Base-by-base conservation (phyloP, 2,888 invertebrate species). In the Parnassius glacialis region DNA sequence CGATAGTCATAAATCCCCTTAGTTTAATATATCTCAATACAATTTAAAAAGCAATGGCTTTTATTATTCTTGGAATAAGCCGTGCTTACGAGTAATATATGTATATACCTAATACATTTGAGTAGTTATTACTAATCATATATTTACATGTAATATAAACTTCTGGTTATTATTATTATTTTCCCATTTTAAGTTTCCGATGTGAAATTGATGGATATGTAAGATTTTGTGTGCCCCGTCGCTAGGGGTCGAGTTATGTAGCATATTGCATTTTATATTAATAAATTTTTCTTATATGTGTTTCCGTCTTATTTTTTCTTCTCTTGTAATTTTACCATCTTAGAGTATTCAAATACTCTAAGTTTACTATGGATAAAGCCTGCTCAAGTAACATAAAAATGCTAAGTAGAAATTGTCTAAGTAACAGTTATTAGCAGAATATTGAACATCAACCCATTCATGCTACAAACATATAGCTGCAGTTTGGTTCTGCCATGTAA, bases 281-380 rank as follows among this genome's bases (percentile, higher is more conserved):
- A 86, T 90, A 90, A 81, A 88, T 76, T 85, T 87, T 88, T 88
- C 87, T 90, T 87, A 87, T 87, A 88, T 89, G 90, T 90, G 87
- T 80, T 78, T 45, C 44, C 9, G 25, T 55, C 16, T 34, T 34
- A 34, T 34, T 34, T 5, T 34, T 34, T 34, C 34, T 34, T 34
- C 34, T 5, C 7, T 34, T 34, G 34, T 34, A 34, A 34, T 34
- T 34, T 34, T 34, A 34, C 34, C 3, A 34, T n/a, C n/a, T n/a
- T n/a, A n/a, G n/a, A n/a, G n/a, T n/a, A n/a, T n/a, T n/a, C n/a
- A n/a, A n/a, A n/a, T n/a, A n/a, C n/a, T n/a, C n/a, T n/a, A n/a
- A n/a, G n/a, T n/a, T n/a, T n/a, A n/a, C n/a, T n/a, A n/a, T 34
- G 34, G 5, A 34, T 7, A 34, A 34, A 34, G 34, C 34, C 7